Percentiles rank a stretch among this genome's conserved stretches.
Evolutionary conservation across 2,113 vertebrate genomes (phyloP).

Genomic region (Plecotus auritus): DNA sequence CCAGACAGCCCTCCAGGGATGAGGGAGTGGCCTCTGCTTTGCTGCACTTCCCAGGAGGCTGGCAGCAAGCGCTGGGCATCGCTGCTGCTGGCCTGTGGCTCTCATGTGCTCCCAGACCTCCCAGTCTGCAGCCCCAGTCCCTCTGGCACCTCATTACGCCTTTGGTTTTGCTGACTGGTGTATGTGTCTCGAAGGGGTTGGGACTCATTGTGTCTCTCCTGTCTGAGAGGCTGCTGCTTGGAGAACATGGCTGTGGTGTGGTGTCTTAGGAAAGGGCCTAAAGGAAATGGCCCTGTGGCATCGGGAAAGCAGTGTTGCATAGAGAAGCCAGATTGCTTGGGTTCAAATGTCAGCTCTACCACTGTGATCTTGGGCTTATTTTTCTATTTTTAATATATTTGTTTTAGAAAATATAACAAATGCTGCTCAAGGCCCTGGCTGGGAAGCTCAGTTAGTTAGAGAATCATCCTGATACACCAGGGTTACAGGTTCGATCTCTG

Average conservation of each 20-base stretch:
- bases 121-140: background rate
- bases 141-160: background rate
- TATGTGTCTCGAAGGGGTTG: background rate
- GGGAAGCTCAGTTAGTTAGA: background rate
- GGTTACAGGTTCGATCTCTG: background rate
- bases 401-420: background rate
- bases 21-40: background rate
- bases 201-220: background rate
- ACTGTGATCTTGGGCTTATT: background rate
- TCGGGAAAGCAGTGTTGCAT: background rate
- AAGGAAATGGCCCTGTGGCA: background rate
- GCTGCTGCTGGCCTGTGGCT: rapidly evolving
- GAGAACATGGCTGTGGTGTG: background rate
- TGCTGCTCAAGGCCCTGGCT: background rate
- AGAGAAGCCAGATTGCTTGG: background rate
- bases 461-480: background rate
- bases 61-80: background rate
- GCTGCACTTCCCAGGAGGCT: background rate
- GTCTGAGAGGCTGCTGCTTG: background rate
- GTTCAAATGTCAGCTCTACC: background rate
- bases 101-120: background rate
- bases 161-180: background rate
- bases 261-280: background rate
- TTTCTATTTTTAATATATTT: background rate
- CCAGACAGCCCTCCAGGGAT: background rate